Conservation (phyloP, 2,113 vertebrate species). For the Ovibos moschatus region DNA sequence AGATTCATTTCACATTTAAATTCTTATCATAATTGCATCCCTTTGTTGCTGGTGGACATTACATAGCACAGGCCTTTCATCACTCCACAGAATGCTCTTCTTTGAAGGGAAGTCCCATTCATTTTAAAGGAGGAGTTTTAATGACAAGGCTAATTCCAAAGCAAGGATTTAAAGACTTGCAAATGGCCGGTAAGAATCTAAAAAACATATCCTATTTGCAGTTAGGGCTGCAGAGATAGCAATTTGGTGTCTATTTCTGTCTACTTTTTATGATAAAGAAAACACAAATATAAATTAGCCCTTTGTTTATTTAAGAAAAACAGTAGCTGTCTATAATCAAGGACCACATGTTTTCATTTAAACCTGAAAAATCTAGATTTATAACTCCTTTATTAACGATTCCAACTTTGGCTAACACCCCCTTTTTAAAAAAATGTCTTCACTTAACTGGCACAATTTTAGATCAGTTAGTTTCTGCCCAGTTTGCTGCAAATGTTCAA, state of each 20-base stretch:
- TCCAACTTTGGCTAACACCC: background rate
- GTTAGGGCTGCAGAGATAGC: background rate
- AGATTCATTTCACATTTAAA: conserved; percentile 55
- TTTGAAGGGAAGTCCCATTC: conserved; percentile 36
- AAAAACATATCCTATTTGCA: conserved; percentile 7
- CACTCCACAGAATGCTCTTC: conserved; percentile 20
- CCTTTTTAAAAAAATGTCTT: background rate
- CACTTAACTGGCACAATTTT: background rate
- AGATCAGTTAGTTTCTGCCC: background rate
- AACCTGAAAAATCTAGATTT: background rate
- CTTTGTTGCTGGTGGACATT: conserved; percentile 57
- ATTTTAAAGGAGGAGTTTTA: conserved; percentile 10
- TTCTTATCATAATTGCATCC: conserved; percentile 37
- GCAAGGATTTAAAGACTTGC: conserved; percentile 57
- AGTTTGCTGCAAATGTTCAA: background rate
- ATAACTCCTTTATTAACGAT: background rate
- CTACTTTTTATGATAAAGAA: background rate
- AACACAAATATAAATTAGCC: background rate
- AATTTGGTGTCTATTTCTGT: background rate
- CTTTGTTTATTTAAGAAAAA: conserved; percentile 29
- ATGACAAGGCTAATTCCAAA: conserved; percentile 13
- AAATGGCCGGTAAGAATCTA: conserved; percentile 36
- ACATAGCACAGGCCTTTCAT: background rate
- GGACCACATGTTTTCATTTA: background rate
- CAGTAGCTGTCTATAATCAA: background rate